Evolutionary conservation across 1,140 invertebrate species (phyloP).

Genomic region (Alviniconcha marisindica): DNA sequence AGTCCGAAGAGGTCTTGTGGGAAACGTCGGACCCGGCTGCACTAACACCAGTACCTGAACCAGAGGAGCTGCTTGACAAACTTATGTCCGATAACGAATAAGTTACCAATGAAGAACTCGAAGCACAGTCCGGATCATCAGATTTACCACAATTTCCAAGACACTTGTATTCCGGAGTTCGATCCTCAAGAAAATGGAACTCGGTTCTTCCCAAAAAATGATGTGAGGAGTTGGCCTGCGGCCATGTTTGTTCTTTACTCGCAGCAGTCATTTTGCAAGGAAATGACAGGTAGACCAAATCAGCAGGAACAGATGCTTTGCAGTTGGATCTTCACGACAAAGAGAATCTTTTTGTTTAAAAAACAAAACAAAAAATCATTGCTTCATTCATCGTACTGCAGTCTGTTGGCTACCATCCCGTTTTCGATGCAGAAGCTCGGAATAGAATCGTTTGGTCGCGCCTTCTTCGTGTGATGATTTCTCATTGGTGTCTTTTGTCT

Average conservation of each 20-base stretch:
- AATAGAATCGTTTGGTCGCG: not conserved
- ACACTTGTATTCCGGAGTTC: not conserved
- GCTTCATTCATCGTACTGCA: not conserved
- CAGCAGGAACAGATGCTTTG: no score
- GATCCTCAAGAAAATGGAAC: not conserved
- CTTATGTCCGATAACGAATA: constrained; percentile 13
- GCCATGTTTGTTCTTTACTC: not conserved
- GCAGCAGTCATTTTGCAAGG: not conserved
- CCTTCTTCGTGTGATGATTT: not conserved
- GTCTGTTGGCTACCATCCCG: not conserved
- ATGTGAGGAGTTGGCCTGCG: not conserved
- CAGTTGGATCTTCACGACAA: no score
- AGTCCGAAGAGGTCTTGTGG: not conserved
- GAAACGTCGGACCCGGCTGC: not conserved
- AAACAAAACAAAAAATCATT: not conserved
- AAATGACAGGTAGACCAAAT: no score
- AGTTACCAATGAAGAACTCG: not conserved
- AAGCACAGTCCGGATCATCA: not conserved
- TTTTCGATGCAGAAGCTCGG: not conserved
- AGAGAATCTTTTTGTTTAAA: no score
- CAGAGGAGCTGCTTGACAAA: not conserved
- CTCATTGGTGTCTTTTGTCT: not conserved
- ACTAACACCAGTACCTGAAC: not conserved
- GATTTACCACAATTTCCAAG: not conserved
- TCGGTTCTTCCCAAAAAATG: no score